Evolutionary conservation across 2,797 vertebrate genomes (phyloP).

Genomic region (Clarias fuscus): DNA sequence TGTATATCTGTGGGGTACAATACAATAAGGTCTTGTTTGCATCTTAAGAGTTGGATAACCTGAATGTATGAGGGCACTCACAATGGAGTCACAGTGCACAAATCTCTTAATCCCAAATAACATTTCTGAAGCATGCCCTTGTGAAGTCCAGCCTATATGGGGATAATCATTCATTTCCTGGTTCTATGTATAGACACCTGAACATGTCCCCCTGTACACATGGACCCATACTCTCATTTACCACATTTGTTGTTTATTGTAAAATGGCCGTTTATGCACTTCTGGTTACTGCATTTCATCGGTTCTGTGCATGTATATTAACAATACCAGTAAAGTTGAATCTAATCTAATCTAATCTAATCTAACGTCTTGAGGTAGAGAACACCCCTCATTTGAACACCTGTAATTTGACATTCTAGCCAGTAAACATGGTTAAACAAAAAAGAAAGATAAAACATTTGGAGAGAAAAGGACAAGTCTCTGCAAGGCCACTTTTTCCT

Average conservation of each 20-base stretch:
- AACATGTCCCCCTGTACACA: no score
- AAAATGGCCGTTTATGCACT: no score
- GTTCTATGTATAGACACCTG: not conserved
- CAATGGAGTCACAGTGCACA: not conserved
- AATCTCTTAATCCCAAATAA: constrained; percentile 1
- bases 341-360: no score
- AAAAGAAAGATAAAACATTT: constrained; percentile 51
- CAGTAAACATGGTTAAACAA: constrained; percentile 55
- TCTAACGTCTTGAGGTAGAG: not conserved
- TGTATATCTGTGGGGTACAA: not conserved
- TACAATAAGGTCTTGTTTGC: not conserved
- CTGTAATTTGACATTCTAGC: constrained; percentile 56
- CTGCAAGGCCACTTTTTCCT: constrained; percentile 65
- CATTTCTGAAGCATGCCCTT: not conserved
- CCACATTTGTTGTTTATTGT: no score
- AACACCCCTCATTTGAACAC: not conserved
- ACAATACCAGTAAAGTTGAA: no score
- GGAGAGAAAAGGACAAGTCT: constrained; percentile 67
- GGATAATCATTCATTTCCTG: not conserved
- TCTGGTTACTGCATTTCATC: no score
- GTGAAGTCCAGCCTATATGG: not conserved
- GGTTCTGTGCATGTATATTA: no score
- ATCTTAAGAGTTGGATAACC: not conserved
- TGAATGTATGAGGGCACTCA: not conserved
- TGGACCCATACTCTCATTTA: no score